Evolutionary conservation across 2,113 vertebrate genomes (phyloP), one percentile per base, ranked within the genome.

Genomic region (Sprattus sprattus): DNA sequence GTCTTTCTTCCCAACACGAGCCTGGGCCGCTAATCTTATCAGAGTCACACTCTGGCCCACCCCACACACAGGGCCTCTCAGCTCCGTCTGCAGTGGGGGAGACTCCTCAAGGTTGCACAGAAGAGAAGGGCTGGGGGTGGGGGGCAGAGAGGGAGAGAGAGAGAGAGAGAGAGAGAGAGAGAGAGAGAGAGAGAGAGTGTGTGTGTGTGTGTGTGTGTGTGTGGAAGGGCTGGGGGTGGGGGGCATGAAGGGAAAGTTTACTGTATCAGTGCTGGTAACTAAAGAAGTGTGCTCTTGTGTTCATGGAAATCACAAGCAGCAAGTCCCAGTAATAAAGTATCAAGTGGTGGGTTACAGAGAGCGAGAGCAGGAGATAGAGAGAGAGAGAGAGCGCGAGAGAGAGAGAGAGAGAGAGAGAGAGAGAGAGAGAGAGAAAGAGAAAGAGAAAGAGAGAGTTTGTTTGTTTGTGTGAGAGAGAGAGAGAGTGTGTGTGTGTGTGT

Each of bases 1-100:
- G 44, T 83, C 81, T 89, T 87, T 87, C 87, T 90, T 89, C 80
- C 9, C 28, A 71, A 85, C 25, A 67, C 47, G 32, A 22, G 67
- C 67, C 84, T 28, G 64, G 47, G 50, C 4, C 81, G 49, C 78
- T 85, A 85, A 82, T 85, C 87, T 86, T 81, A 82, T 83, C 84
- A 15, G 71, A 83, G 57, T 67, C 81, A 81, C 84, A 81, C 82
- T 86, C 81, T 15, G 81, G 16, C 52, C 15, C 52, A 18, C 52
- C 16, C 10, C 50, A 52, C 50, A 54, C 52, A 18, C 16, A 20
- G 52, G 52, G 54, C 20, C 54, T 54, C 0, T 54, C 16, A 4
- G 1, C 18, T 0, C 52, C 5, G 54, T 22, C 18, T 60, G 54
- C 54, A 7, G 18, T 1, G 54, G 54, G 20, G 18, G 54, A 60